Base-by-base conservation (phyloP, 2,113 vertebrate species). In the Columba livia region DNA sequence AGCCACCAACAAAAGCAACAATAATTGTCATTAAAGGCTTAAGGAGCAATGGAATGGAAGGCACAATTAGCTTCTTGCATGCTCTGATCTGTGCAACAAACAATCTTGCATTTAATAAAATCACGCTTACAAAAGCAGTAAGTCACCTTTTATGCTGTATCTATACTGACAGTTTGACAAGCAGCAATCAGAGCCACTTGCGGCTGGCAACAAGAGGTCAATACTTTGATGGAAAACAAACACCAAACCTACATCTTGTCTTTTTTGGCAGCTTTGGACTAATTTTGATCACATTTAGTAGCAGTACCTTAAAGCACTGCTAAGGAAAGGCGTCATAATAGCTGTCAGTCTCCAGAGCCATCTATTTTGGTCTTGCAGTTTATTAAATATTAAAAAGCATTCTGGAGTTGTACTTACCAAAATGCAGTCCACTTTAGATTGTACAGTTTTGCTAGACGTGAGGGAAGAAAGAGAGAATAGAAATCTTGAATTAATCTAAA, bases 371-470 rank as follows among this genome's bases (percentile, higher is more conserved):
- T 85, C 83, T 67, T 50, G 53, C 32, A 79, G 82, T 51, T 94
- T 58, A 93, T 87, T 86, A 93, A 97, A 79, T 62, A 93, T 89
- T 85, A 51, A 90, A 93, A 93, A 91, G 94, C 88, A 96, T 95
- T 90, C 92, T 79, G 44, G 70, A 91, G 69, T 93, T 75, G 78
- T 97, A 99, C 99, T 99, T 97, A 99, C 99, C 99, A 99, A 98
- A 98, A 99, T 99, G 98, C 98, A 99, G 98, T 99, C 99, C 98
- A 99, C 99, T 98, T 99, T 99, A 97, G 99, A 99, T 98, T 99
- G 99, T 98, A 99, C 99, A 96, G 99, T 99, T 99, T 99, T 99
- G 98, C 99, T 99, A 98, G 87, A 96, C 1, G n/a, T 15, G 73
- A 98, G 98, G 83, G 96, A 82, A 95, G 95, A 93, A 97, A 95